A percentile compares a stretch with the other conserved stretches of the same genome.
phyloP scores from a whole-genome alignment of 2,888 invertebrate genomes.

The Mayetiola destructor region DNA sequence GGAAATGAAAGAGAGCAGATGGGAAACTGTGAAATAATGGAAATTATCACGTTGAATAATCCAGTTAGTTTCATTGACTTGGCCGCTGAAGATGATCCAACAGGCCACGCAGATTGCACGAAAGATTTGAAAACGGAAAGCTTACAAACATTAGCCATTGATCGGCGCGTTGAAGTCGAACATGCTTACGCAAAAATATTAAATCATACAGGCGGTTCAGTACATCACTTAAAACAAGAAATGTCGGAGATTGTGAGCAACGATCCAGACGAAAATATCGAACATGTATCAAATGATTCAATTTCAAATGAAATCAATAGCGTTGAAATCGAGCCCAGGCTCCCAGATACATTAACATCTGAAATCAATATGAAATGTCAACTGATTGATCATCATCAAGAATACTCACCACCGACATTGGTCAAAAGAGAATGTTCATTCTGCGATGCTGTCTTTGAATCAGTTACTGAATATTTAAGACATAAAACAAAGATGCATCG shows the following conservation, averaged over 20 bases:
- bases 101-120: neutral
- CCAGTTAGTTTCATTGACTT: slow-evolving; percentile 1
- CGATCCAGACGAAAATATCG: no score
- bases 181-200: slow-evolving; percentile 3
- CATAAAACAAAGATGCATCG: neutral
- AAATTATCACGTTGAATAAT: slow-evolving; percentile 33
- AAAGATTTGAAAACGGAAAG: neutral
- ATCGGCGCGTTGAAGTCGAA: neutral
- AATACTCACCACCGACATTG: no score
- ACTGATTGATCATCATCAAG: no score
- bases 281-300: no score
- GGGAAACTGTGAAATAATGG: slow-evolving; percentile 35
- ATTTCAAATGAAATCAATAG: no score
- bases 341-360: no score
- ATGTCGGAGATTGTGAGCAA: no score
- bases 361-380: no score
- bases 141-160: no score
- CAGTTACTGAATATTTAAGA: neutral
- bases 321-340: no score
- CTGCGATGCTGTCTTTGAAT: neutral
- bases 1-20: slow-evolving; percentile 19
- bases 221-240: no score
- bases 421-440: neutral
- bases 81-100: neutral
- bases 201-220: no score